Evolutionary conservation across 2,888 invertebrate genomes (phyloP).

Genomic region (Axea sp.): DNA sequence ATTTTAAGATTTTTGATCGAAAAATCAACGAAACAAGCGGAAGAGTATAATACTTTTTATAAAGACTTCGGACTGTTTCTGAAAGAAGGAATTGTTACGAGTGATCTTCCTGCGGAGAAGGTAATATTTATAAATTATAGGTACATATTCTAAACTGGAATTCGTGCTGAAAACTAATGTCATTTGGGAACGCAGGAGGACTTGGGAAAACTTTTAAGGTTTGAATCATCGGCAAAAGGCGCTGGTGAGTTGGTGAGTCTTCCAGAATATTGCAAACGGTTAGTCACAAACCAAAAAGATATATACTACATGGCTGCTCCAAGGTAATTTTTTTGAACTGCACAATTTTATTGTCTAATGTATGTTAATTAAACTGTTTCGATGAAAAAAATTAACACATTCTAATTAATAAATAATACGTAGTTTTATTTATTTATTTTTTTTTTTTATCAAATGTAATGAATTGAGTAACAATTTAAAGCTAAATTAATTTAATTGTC

Average conservation of each 20-base stretch:
- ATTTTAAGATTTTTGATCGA: slow-evolving; percentile 92
- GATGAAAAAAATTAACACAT: no score
- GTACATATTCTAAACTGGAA: no score
- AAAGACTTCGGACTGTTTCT: slow-evolving; percentile 95
- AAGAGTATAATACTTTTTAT: slow-evolving; percentile 92
- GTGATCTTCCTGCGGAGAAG: slow-evolving; percentile 89
- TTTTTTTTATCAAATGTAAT: no score
- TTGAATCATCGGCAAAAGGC: slow-evolving; percentile 91
- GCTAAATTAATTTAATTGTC: no score
- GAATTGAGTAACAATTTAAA: no score
- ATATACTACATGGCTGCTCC: slow-evolving; percentile 97
- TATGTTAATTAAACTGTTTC: no score
- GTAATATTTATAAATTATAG: no score
- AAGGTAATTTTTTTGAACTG: slow-evolving; percentile 85
- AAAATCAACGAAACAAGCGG: slow-evolving; percentile 89
- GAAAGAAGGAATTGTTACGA: slow-evolving; percentile 96
- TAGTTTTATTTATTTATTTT: background rate
- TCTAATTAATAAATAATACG: no score
- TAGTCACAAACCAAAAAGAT: slow-evolving; percentile 89
- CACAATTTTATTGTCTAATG: no score
- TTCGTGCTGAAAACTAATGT: no score
- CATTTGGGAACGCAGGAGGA: no score
- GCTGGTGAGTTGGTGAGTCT: slow-evolving; percentile 87
- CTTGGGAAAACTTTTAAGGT: slow-evolving; percentile 92
- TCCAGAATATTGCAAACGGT: slow-evolving; percentile 88